These are phyloP conservation scores for Cinclus cinclus DNA, from an alignment of 2,113 vertebrate species.

Conservation along the genomic window DNA sequence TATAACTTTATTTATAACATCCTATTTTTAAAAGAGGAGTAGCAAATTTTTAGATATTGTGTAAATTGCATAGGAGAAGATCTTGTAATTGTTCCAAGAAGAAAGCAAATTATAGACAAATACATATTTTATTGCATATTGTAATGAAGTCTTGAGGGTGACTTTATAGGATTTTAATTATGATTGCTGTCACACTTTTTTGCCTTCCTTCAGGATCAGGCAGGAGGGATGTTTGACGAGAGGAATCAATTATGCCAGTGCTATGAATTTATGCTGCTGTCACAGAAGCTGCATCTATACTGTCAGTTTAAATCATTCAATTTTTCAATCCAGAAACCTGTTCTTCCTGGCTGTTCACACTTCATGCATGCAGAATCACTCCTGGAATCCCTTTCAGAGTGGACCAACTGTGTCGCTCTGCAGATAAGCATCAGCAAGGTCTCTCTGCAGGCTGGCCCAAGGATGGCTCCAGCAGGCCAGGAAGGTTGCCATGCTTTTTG, in stretches of 20 bases:
- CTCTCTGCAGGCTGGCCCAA: background rate
- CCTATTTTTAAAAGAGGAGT: background rate
- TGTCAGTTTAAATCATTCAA: background rate
- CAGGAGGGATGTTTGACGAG: background rate
- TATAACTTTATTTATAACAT: background rate
- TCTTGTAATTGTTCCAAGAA: background rate
- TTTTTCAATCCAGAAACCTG: conserved; percentile 11
- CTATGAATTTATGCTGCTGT: background rate
- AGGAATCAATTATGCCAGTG: background rate
- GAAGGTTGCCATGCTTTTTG: background rate
- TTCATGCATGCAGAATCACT: background rate
- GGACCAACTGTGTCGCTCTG: background rate
- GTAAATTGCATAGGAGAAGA: background rate
- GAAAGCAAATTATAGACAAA: background rate
- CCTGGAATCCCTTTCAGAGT: background rate
- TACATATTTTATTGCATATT: background rate
- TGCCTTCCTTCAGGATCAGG: background rate
- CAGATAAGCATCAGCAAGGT: background rate
- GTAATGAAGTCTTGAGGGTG: background rate
- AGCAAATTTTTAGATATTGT: background rate
- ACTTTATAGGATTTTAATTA: background rate
- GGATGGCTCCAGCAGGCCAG: background rate
- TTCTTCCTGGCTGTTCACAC: background rate
- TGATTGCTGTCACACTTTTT: background rate
- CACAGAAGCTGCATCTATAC: background rate